A percentile compares a stretch with the other conserved stretches of the same genome.
Evolutionary conservation across 1,140 invertebrate species (phyloP).

Genomic region (Phortica variegata): DNA sequence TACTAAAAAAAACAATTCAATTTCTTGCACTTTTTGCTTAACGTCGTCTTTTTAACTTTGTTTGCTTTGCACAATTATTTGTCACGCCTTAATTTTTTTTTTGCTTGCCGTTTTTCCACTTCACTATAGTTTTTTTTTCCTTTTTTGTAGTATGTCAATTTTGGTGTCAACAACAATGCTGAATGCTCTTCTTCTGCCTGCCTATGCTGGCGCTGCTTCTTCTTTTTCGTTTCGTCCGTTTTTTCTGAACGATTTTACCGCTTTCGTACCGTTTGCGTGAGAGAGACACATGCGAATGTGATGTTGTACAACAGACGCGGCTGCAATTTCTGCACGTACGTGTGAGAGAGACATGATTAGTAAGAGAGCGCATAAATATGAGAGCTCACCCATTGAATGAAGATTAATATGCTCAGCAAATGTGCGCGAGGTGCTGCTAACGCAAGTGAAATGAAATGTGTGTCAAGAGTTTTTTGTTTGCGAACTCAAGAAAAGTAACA

Average conservation of each 20-base stretch:
- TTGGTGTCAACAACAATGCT: constrained; percentile 28
- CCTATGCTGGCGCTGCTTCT: constrained; percentile 18
- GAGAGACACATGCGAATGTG: constrained; percentile 29
- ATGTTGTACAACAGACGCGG: constrained; percentile 23
- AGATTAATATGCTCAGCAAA: constrained; percentile 26
- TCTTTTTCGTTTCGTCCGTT: constrained; percentile 12
- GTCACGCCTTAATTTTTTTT: constrained; percentile 47
- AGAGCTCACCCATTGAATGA: constrained; percentile 18
- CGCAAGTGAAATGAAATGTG: constrained; percentile 14
- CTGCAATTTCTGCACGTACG: constrained; percentile 19
- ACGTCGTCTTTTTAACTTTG: constrained; percentile 13
- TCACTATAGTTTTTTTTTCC: constrained; percentile 28
- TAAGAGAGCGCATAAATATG: constrained; percentile 8
- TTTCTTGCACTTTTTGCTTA: constrained; percentile 4
- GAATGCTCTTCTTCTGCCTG: constrained; percentile 20
- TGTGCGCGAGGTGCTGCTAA: constrained; percentile 25
- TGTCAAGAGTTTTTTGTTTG: no score
- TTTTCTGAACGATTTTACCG: no score
- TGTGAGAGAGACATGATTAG: constrained; percentile 28
- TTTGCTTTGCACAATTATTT: constrained; percentile 22
- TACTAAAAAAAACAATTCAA: no score
- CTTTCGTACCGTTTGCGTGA: constrained; percentile 22
- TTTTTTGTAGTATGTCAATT: constrained; percentile 27
- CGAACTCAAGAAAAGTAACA: no score
- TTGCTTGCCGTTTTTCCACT: constrained; percentile 22